Conservation (phyloP, 1,140 invertebrate species). For the Leptonema lineaticorne region DNA sequence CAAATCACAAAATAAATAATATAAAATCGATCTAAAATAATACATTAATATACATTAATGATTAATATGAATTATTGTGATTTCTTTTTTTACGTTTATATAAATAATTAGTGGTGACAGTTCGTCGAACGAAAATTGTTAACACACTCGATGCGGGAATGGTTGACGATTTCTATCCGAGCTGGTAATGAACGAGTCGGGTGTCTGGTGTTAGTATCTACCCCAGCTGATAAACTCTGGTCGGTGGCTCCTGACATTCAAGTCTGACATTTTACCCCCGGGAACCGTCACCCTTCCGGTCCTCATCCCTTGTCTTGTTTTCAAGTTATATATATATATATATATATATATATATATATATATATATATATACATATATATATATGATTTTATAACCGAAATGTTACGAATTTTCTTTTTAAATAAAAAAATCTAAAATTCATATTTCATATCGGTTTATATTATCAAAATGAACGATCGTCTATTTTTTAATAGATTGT, state of each 20-base stretch:
- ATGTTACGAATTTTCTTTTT: too few species aligned
- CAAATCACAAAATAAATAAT: background rate
- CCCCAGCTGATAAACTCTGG: constrained; percentile 27
- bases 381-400: too few species aligned
- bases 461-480: too few species aligned
- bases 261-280: constrained; percentile 30
- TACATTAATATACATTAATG: background rate
- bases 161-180: constrained; percentile 6
- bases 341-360: too few species aligned
- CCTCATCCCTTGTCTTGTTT: constrained; percentile 13
- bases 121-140: background rate
- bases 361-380: too few species aligned
- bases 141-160: too few species aligned
- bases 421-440: too few species aligned
- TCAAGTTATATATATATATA: too few species aligned
- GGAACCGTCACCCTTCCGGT: constrained; percentile 27
- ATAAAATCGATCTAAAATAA: background rate
- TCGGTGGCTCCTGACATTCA: constrained; percentile 30
- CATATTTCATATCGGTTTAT: too few species aligned
- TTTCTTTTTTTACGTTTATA: background rate
- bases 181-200: constrained; percentile 22
- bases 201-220: background rate
- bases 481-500: too few species aligned
- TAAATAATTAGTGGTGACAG: background rate
- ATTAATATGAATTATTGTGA: background rate